Percentiles rank a stretch among this genome's conserved stretches.
Conservation (phyloP, 2,888 invertebrate genomes). For the Aphrophora alni region DNA sequence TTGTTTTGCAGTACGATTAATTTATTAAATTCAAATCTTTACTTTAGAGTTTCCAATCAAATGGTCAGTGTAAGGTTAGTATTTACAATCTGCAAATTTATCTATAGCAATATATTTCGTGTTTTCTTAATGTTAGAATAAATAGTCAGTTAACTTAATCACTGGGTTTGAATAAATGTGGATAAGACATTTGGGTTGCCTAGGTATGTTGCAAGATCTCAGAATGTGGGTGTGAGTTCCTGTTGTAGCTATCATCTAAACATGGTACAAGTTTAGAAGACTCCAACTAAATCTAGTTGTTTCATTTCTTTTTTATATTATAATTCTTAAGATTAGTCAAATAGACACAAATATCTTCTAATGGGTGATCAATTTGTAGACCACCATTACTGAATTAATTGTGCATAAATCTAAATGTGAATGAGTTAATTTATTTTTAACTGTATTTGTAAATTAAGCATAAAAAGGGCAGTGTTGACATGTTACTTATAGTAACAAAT, state of each 20-base stretch:
- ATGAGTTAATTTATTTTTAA: not conserved
- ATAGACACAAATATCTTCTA: not conserved
- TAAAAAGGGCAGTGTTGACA: not conserved
- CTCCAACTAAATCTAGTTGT: not conserved
- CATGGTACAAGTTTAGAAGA: not conserved
- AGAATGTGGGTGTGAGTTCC: conserved; percentile 9
- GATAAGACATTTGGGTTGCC: not conserved
- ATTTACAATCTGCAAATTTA: too few relatives aligned
- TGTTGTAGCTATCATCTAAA: not conserved
- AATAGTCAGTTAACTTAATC: too few relatives aligned
- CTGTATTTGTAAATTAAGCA: not conserved
- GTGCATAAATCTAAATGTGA: not conserved
- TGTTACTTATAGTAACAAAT: not conserved
- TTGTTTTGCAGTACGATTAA: too few relatives aligned
- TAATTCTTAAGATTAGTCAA: not conserved
- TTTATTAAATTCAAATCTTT: too few relatives aligned
- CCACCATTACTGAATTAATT: not conserved
- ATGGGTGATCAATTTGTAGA: not conserved
- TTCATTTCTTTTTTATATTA: not conserved
- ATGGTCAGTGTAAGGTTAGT: too few relatives aligned
- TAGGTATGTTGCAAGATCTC: not conserved
- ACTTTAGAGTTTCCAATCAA: too few relatives aligned
- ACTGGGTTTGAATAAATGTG: not conserved
- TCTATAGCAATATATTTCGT: too few relatives aligned
- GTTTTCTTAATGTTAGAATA: too few relatives aligned